Evolutionary conservation across 2,797 vertebrate genomes (phyloP).

Genomic region (Notolepis coatsorum): DNA sequence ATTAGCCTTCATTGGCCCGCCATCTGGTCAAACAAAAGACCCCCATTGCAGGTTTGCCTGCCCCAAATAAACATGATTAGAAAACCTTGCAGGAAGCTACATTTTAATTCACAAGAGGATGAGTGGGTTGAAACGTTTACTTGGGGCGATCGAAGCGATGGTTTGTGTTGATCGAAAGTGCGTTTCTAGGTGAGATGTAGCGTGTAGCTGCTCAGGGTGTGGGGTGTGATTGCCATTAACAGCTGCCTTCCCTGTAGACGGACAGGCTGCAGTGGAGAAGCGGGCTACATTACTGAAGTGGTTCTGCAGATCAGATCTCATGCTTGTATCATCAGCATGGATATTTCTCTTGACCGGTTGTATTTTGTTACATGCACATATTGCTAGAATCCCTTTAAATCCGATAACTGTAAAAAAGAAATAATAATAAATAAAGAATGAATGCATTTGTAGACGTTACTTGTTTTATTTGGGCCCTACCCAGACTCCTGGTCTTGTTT

Average conservation of each 20-base stretch:
- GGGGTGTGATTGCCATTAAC: not conserved
- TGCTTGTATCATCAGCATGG: not conserved
- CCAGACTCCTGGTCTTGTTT: too few species aligned
- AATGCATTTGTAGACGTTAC: too few species aligned
- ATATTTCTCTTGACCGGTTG: too few species aligned
- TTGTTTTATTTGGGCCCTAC: too few species aligned
- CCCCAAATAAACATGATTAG: conserved; percentile 72
- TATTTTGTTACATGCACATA: too few species aligned
- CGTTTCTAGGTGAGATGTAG: too few species aligned
- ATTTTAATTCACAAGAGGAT: conserved; percentile 12
- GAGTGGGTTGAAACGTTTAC: conserved; percentile 7
- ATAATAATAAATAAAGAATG: too few species aligned
- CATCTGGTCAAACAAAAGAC: conserved; percentile 79
- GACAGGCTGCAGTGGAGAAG: not conserved
- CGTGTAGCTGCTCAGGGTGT: too few species aligned
- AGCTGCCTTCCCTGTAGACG: not conserved
- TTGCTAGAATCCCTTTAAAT: too few species aligned
- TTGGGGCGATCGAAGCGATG: too few species aligned
- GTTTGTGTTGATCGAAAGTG: too few species aligned
- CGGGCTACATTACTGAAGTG: not conserved
- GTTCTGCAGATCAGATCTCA: not conserved
- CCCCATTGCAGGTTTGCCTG: conserved; percentile 70
- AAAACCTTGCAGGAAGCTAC: conserved; percentile 60
- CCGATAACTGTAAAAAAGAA: too few species aligned
- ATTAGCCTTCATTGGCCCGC: conserved; percentile 65